These are phyloP conservation scores for Drosophila repletoides DNA, from an alignment of 1,140 invertebrate species.

Conservation along the genomic window DNA sequence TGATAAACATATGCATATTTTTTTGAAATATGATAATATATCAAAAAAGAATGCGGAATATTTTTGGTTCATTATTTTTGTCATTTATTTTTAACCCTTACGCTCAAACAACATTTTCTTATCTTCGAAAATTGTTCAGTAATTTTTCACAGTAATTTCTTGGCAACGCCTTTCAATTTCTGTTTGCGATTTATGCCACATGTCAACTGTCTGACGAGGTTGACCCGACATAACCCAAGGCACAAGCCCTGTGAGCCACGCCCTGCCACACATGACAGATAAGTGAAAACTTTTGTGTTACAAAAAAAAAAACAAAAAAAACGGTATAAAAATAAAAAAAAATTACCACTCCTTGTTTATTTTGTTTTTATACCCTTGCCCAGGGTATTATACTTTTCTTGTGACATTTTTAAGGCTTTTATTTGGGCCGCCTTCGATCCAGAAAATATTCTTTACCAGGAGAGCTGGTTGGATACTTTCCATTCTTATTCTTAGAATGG, in stretches of 20 bases:
- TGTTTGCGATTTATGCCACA: constrained; percentile 72
- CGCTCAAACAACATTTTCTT: constrained; percentile 17
- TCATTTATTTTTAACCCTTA: too few species aligned
- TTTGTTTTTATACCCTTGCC: too few species aligned
- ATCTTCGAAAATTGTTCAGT: constrained; percentile 24
- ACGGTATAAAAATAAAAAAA: constrained; percentile 18
- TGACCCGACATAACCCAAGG: constrained; percentile 44
- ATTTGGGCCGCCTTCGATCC: too few species aligned
- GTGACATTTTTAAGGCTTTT: too few species aligned
- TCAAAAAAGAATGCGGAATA: too few species aligned
- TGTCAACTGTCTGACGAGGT: constrained; percentile 70
- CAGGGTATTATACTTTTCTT: too few species aligned
- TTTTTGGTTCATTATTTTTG: too few species aligned
- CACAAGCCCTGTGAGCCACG: constrained; percentile 17
- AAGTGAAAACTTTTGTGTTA: constrained; percentile 68
- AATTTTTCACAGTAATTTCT: constrained; percentile 30
- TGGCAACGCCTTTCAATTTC: constrained; percentile 50
- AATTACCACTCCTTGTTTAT: constrained; percentile 19
- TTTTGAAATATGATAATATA: too few species aligned
- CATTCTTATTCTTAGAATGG: too few species aligned
- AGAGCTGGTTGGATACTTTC: too few species aligned
- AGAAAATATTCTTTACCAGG: too few species aligned
- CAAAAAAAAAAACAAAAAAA: constrained; percentile 47
- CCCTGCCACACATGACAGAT: constrained; percentile 45
- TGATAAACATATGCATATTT: too few species aligned